Base-by-base conservation (phyloP, 1,140 invertebrate genomes). In the Telenomus remus region DNA sequence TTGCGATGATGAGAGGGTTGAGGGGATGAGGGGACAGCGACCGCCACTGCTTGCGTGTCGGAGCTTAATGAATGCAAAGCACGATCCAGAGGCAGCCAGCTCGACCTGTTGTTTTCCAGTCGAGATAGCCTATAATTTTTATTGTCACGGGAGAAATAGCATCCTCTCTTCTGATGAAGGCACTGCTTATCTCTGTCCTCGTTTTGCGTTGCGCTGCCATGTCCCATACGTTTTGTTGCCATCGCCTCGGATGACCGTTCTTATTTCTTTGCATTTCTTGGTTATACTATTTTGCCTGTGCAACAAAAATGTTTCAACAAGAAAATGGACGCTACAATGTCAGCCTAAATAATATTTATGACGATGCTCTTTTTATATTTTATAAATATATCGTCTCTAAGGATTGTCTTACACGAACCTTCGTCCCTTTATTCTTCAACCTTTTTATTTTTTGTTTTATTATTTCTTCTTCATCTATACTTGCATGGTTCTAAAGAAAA, bases 121-220 rank as follows among this genome's bases (percentile, higher is more conserved):
- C 86, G 88, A 90, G 88, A 89, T 89, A 89, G 89, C 88, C 89
- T 90, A 90, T 91, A 90, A 90, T 90, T 91, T 90, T 91, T 91
- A 90, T 91, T 91, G 90, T 91, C 89, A 90, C 89, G 89, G 86
- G 85, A 87, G 87, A 87, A 89, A 88, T 89, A 89, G 87, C 87
- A 87, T 85, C 83, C 84, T 76, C 72, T 76, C 72, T 57, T 63
- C n/a, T 86, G 85, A 86, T 84, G 84, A 83, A 85, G 85, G 82
- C 82, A 83, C 81, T 80, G 85, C 85, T 87, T 88, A 88, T 88
- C 86, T 87, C 68, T 80, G 78, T 87, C 79, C 83, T 87, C 82
- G 80, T 87, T 87, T 85, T 87, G 80, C 81, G 78, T 84, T 79
- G 79, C 74, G 79, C 79, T 75, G 65, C 78, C 82, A 73, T 86